Percentiles rank a stretch among this genome's conserved stretches.
Conservation (phyloP, 1,140 invertebrate species). For the Bombus impatiens region DNA sequence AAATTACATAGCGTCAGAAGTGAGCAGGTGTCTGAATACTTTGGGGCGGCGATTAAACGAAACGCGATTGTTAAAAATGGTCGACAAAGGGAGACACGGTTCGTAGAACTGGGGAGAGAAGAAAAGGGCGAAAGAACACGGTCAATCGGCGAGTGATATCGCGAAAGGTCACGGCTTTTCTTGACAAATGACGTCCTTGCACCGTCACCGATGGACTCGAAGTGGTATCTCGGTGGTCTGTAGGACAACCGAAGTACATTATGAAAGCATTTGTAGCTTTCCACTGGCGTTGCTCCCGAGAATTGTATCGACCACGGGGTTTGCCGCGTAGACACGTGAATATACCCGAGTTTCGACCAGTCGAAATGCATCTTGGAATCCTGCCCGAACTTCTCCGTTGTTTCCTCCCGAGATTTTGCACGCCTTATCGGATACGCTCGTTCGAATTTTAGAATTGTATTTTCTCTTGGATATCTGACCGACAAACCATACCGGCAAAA, state of each 20-base stretch:
- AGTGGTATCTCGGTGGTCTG: conserved; percentile 11
- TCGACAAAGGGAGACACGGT: not conserved
- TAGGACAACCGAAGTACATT: conserved; percentile 10
- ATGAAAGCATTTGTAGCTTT: conserved; percentile 24
- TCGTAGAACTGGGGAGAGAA: no score
- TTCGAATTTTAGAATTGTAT: conserved; percentile 20
- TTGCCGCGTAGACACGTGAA: conserved; percentile 5
- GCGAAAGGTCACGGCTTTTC: conserved; percentile 54
- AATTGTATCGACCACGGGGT: not conserved
- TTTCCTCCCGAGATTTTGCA: not conserved
- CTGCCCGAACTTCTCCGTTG: conserved; percentile 12
- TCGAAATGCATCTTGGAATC: conserved; percentile 17
- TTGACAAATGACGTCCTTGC: conserved; percentile 51
- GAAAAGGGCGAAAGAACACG: not conserved
- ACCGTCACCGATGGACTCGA: conserved; percentile 6
- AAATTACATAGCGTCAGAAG: not conserved
- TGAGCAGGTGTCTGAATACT: not conserved
- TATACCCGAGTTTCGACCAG: conserved; percentile 11
- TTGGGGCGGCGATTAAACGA: not conserved
- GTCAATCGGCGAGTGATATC: conserved; percentile 22
- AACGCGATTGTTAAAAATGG: not conserved
- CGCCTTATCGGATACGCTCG: conserved; percentile 13
- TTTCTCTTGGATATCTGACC: not conserved
- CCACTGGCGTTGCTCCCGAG: not conserved
- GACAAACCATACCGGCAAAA: not conserved